Percentiles rank a stretch among this genome's conserved stretches.
Evolutionary conservation across 2,888 invertebrate species (phyloP).

Genomic region (Hirtodrosophila trivittata): DNA sequence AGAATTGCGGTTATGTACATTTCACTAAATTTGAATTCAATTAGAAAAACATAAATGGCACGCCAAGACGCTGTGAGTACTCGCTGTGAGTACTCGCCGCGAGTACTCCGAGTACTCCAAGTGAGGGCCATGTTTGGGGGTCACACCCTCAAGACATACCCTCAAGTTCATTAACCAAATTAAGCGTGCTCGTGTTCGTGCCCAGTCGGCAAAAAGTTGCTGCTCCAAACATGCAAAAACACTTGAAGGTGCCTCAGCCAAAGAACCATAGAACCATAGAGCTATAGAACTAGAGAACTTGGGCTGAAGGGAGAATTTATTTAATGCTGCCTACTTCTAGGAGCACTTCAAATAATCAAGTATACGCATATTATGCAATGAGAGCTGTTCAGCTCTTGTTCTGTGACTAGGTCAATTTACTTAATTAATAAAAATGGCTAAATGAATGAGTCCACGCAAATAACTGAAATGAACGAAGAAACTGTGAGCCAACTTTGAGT

Average conservation of each 20-base stretch:
- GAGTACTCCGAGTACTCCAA: too few species aligned
- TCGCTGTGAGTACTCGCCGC: too few species aligned
- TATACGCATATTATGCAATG: conserved; percentile 48
- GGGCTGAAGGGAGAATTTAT: conserved; percentile 30
- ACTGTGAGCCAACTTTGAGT: conserved; percentile 21
- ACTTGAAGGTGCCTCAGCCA: conserved; percentile 25
- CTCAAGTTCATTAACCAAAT: conserved; percentile 71
- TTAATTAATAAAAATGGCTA: conserved; percentile 74
- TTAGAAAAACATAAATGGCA: conserved; percentile 52
- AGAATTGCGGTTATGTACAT: conserved; percentile 53
- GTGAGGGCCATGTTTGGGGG: conserved; percentile 1
- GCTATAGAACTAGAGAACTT: conserved; percentile 7
- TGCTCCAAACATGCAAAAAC: conserved; percentile 34
- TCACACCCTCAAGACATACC: conserved; percentile 9
- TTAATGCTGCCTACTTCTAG: conserved; percentile 50
- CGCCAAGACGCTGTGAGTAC: too few species aligned
- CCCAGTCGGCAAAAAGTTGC: conserved; percentile 30
- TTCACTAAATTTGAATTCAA: conserved; percentile 64
- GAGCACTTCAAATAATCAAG: conserved; percentile 64
- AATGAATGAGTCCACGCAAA: conserved; percentile 42
- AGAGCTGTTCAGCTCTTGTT: conserved; percentile 15
- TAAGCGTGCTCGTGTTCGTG: conserved; percentile 41
- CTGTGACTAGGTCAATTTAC: conserved; percentile 58
- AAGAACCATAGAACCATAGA: too few species aligned
- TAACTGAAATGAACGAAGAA: conserved; percentile 14